Conservation (phyloP, 2,113 vertebrate species). For the Megalops atlanticus region DNA sequence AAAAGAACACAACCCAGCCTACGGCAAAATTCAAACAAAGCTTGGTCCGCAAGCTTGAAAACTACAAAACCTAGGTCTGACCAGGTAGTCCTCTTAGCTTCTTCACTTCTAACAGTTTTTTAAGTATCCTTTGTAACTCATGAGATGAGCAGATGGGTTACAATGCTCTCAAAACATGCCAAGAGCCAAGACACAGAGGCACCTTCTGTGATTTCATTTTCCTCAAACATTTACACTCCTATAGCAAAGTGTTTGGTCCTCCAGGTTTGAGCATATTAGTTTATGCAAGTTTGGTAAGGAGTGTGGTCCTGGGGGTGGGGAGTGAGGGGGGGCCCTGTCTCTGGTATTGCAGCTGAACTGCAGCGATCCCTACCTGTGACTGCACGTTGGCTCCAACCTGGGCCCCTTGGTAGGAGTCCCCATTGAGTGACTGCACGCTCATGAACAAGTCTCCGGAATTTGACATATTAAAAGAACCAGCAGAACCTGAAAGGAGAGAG, state of each 20-base stretch:
- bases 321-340: conserved; percentile 6
- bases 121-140: background rate
- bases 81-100: no score
- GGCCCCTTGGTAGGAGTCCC: conserved; percentile 99
- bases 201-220: background rate
- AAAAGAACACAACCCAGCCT: no score
- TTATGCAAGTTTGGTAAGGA: no score
- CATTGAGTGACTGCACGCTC: conserved; percentile 99
- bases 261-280: no score
- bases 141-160: background rate
- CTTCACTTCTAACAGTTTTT: background rate
- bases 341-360: background rate
- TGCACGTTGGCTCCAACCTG: conserved; percentile 99
- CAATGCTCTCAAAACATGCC: background rate
- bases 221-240: background rate
- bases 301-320: background rate
- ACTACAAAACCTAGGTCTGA: no score
- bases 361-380: conserved; percentile 86
- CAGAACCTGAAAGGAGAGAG: conserved; percentile 97
- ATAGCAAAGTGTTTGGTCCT: background rate
- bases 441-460: conserved; percentile 99
- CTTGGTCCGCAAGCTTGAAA: no score
- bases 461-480: conserved; percentile 99
- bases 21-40: no score
- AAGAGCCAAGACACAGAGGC: background rate